Conservation (phyloP, 2,797 vertebrate species). For the Ficedula albicollis region DNA sequence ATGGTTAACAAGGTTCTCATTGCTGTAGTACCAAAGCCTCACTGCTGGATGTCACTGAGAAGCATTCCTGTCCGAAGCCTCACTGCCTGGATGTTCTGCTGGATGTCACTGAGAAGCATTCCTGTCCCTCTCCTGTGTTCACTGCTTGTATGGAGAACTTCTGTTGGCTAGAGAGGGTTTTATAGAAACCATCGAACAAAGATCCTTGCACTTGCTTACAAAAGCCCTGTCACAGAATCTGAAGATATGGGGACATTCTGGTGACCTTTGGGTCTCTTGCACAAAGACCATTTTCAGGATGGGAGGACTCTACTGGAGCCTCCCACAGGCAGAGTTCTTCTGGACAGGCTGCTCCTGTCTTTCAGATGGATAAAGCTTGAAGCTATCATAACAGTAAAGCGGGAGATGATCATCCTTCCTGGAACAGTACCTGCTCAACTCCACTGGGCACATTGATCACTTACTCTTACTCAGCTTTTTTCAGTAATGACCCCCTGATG, state of each 20-base stretch:
- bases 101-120: background rate
- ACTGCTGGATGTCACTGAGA: background rate
- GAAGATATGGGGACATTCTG: background rate
- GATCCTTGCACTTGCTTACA: background rate
- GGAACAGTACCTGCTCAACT: background rate
- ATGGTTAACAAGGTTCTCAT: background rate
- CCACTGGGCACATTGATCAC: background rate
- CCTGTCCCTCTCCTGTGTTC: background rate
- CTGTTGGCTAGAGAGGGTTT: background rate
- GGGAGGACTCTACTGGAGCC: background rate
- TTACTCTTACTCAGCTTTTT: background rate
- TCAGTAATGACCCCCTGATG: background rate
- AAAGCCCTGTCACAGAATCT: background rate
- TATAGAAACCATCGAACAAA: background rate
- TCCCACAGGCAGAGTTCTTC: background rate
- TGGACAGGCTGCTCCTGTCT: background rate
- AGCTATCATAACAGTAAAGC: background rate
- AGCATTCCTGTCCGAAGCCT: background rate
- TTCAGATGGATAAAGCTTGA: background rate
- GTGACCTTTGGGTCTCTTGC: background rate
- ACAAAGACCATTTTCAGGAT: background rate
- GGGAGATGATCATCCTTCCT: background rate
- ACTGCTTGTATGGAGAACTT: background rate
- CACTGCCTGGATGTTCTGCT: background rate
- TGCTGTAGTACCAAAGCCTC: accelerated